Conservation (phyloP, 2,797 vertebrate species). For the Psittacula derbiana region DNA sequence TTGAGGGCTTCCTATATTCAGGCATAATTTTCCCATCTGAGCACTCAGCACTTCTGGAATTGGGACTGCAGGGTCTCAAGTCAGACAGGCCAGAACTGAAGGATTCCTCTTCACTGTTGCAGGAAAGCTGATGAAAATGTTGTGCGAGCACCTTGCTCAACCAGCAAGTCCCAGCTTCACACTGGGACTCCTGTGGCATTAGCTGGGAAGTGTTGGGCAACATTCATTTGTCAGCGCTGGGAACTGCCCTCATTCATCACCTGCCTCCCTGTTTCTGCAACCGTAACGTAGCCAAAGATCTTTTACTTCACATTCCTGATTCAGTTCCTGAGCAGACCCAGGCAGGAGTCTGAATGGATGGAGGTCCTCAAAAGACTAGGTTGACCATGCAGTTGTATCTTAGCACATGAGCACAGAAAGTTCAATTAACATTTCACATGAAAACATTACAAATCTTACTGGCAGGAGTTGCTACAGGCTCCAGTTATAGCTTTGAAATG, state of each 20-base stretch:
- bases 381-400: rapidly evolving
- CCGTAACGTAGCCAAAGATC: neutral
- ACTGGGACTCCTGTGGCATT: neutral
- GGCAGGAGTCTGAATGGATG: neutral
- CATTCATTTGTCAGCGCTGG: neutral
- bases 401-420: neutral
- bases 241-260: neutral
- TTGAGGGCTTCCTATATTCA: constrained; percentile 49
- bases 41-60: neutral
- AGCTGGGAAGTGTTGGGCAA: neutral
- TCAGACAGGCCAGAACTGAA: neutral
- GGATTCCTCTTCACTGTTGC: neutral
- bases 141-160: neutral
- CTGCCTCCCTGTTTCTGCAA: neutral
- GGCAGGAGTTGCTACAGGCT: neutral
- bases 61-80: neutral
- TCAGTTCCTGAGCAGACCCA: neutral
- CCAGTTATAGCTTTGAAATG: neutral
- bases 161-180: neutral
- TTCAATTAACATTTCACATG: neutral
- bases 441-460: neutral
- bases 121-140: neutral
- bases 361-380: neutral
- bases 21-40: constrained; percentile 50
- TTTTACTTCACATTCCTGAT: neutral